Base-by-base conservation (phyloP, 2,113 vertebrate species). In the Scytalopus superciliaris region DNA sequence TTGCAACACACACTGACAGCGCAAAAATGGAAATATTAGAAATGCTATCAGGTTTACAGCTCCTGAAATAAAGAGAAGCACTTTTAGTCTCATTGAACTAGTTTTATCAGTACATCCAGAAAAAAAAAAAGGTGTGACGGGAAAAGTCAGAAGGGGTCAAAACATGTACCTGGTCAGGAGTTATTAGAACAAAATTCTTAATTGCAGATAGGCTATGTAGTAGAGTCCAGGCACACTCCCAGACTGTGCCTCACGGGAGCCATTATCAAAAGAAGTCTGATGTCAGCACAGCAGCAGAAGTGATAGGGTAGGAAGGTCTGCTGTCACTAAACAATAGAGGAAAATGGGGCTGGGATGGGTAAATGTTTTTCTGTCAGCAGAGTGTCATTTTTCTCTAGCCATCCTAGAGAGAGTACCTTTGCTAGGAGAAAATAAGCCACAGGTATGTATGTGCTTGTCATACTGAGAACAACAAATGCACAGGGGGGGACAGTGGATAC, bases 401-500 rank as follows among this genome's bases (percentile, higher is more conserved):
- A 42, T 49, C 14, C 7, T 66, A 5, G 0, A 77, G 9, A 52
- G 10, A 40, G 2, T 23, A 19, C 4, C 19, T 66, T 55, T 77
- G 25, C 37, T 40, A 44, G 19, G 35, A 87, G 19, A 64, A 59
- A 83, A n/a, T 4, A 23, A 89, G 7, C 33, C 44, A 62, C 10
- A 28, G 7, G 8, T 15, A 3, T 6, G 8, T 37, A 7, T 25
- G 31, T 2, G 14, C 23, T 50, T 68, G 31, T 69, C 9, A 31
- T 17, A 39, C 11, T 9, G 67, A 66, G 22, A 64, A 33, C 15
- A 68, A 6, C 19, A 18, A 25, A 4, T 87, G 35, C 22, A 8
- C 0, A 2, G 4, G 6, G 19, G 5, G 8, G 6, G 25, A 12
- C 3, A 8, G 18, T 18, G 31, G 73, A 37, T 22, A 23, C 27